A percentile compares a stretch with the other conserved stretches of the same genome.
Conservation (phyloP, 2,888 invertebrate species). For the Ectemnius lituratus region DNA sequence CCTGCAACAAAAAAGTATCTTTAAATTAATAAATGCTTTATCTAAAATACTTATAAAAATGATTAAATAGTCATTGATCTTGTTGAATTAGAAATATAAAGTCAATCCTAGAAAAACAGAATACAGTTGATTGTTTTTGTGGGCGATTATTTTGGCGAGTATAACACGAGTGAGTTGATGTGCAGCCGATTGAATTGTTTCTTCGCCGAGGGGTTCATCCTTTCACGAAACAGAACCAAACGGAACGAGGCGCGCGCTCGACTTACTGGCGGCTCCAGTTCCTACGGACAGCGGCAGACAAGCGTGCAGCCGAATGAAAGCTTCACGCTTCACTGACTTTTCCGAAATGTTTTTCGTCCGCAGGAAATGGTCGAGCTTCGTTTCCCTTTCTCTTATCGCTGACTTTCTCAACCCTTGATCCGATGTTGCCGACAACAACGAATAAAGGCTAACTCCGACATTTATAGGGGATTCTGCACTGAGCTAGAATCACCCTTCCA, state of each 20-base stretch:
- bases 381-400: conserved; percentile 39
- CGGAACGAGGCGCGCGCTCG: background rate
- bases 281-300: background rate
- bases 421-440: conserved; percentile 12
- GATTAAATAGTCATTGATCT: too few relatives aligned
- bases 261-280: background rate
- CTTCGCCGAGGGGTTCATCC: conserved; percentile 41
- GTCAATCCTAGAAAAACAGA: too few relatives aligned
- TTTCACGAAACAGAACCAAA: conserved; percentile 28
- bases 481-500: too few relatives aligned
- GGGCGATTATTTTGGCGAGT: too few relatives aligned
- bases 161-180: too few relatives aligned
- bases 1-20: conserved; percentile 68
- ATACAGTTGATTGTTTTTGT: conserved; percentile 6
- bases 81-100: too few relatives aligned
- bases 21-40: too few relatives aligned
- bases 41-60: too few relatives aligned
- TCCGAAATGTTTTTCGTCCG: conserved; percentile 61
- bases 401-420: conserved; percentile 46
- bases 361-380: conserved; percentile 37
- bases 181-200: conserved; percentile 37
- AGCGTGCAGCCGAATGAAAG: conserved; percentile 36
- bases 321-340: conserved; percentile 64
- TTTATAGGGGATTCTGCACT: too few relatives aligned
- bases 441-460: too few relatives aligned